A percentile compares a stretch with the other conserved stretches of the same genome.
Evolutionary conservation across 2,113 vertebrate genomes (phyloP).

Genomic region (Mormyrus iriodes): DNA sequence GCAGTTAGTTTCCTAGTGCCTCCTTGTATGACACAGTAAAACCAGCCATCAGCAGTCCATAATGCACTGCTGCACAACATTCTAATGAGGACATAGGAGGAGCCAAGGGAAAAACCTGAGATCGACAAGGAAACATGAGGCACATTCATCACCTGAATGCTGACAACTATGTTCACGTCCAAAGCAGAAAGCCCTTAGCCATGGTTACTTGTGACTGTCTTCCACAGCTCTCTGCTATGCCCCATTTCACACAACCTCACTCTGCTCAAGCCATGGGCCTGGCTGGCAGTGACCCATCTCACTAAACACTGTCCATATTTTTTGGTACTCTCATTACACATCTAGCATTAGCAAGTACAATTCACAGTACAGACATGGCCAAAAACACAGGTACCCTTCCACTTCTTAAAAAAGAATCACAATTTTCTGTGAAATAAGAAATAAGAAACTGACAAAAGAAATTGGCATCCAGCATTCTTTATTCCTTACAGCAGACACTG

Average conservation of each 20-base stretch:
- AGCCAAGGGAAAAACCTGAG: conserved; percentile 2
- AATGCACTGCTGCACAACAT: not conserved
- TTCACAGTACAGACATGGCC: not conserved
- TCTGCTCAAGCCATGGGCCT: not conserved
- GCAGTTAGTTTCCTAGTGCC: not conserved
- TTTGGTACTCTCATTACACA: not conserved
- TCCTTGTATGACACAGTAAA: not conserved
- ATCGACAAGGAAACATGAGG: conserved; percentile 16
- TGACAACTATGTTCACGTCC: conserved; percentile 35
- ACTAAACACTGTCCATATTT: not conserved
- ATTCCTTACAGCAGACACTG: too few relatives aligned
- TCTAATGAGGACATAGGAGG: not conserved
- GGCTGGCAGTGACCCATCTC: not conserved
- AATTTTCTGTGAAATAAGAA: not conserved
- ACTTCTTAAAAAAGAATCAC: not conserved
- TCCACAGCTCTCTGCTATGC: not conserved
- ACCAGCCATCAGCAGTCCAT: not conserved
- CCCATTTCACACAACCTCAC: not conserved
- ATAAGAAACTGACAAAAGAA: not conserved
- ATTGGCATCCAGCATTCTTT: not conserved
- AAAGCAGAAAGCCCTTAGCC: conserved; percentile 15
- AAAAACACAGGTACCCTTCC: not conserved
- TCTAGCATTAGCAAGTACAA: not conserved
- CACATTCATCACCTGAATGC: conserved; percentile 17
- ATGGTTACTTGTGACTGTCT: not conserved